Evolutionary conservation across 2,888 invertebrate genomes (phyloP).

Genomic region (Nematopogon swammerdamellus): DNA sequence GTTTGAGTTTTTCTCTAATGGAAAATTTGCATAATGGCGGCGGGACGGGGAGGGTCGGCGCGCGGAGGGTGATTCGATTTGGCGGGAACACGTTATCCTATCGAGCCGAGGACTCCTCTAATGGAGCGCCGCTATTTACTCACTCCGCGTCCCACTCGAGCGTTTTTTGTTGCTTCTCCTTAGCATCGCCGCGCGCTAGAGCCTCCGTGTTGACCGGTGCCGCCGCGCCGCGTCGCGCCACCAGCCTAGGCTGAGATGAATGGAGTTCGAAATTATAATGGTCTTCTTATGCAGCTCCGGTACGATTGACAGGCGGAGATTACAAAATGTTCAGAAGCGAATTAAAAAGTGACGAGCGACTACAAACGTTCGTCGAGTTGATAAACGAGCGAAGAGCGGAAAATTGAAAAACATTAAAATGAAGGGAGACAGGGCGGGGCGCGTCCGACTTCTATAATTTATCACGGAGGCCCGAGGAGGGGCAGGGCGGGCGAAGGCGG

Average conservation of each 20-base stretch:
- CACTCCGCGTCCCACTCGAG: too few species aligned
- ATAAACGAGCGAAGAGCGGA: neutral
- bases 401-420: neutral
- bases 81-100: conserved; percentile 29
- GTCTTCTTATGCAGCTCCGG: too few species aligned
- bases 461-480: neutral
- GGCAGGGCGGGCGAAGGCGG: too few species aligned
- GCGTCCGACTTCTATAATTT: neutral
- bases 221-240: too few species aligned
- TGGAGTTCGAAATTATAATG: too few species aligned
- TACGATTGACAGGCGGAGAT: too few species aligned
- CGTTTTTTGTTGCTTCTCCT: neutral
- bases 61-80: conserved; percentile 41
- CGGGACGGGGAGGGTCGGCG: conserved; percentile 3
- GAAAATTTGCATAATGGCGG: conserved; percentile 48
- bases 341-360: neutral
- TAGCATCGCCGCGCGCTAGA: neutral
- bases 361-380: neutral
- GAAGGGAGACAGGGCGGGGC: neutral
- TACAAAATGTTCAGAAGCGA: too few species aligned
- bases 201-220: too few species aligned
- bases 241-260: too few species aligned
- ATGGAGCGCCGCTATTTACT: conserved; percentile 36
- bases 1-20: conserved; percentile 40
- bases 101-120: conserved; percentile 18